These are phyloP conservation scores for Brachionus koreanus DNA, from an alignment of 1,140 invertebrate genomes.

Conservation along the genomic window DNA sequence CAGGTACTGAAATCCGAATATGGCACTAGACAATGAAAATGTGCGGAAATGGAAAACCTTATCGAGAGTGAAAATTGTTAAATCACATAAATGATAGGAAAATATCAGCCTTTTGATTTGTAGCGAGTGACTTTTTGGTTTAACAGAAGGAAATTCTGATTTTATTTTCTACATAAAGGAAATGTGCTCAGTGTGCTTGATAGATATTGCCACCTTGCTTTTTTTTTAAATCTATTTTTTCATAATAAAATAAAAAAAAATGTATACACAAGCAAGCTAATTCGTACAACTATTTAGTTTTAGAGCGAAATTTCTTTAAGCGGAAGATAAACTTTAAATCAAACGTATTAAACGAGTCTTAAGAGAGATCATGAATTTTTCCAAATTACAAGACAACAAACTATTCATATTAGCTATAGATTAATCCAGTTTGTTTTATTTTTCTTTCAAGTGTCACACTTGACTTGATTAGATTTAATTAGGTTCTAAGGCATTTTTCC, in stretches of 20 bases:
- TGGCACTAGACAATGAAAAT: not conserved
- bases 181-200: not conserved
- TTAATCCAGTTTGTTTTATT: constrained; percentile 31
- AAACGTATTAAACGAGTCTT: constrained; percentile 18
- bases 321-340: constrained; percentile 21
- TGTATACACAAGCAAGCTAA: not conserved
- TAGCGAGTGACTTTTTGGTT: constrained; percentile 7
- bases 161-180: not conserved
- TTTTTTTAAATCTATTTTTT: not conserved
- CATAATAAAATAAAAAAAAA: not conserved
- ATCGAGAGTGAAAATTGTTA: not conserved
- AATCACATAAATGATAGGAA: not conserved
- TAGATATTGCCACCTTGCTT: not conserved
- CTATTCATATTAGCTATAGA: constrained; percentile 37
- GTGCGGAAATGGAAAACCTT: not conserved
- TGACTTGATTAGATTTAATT: constrained; percentile 43
- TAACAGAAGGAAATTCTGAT: not conserved
- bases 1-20: constrained; percentile 3
- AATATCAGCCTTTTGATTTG: not conserved
- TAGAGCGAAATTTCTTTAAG: not conserved
- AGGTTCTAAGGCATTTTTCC: constrained; percentile 18
- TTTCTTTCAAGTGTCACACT: constrained; percentile 41
- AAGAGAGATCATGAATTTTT: constrained; percentile 35
- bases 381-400: not conserved
- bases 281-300: not conserved